These are phyloP conservation scores for Mythimna lalbum DNA, from an alignment of 2,888 invertebrate genomes.

Conservation along the genomic window DNA sequence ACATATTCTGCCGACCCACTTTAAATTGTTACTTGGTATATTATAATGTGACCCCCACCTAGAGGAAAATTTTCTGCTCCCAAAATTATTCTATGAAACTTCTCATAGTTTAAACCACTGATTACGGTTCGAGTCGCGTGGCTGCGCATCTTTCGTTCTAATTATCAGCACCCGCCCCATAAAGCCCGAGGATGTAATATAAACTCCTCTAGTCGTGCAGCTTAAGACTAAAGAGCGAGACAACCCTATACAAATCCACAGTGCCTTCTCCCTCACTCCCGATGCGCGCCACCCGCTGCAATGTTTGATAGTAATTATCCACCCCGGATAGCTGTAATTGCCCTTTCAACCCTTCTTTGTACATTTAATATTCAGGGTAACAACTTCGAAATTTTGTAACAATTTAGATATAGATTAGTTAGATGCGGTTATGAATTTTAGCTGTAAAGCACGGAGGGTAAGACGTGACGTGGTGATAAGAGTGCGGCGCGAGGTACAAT, in stretches of 20 bases:
- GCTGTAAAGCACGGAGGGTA: constrained; percentile 57
- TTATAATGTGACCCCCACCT: constrained; percentile 15
- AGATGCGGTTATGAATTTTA: constrained; percentile 60
- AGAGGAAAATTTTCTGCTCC: constrained; percentile 41
- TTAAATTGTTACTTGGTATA: not conserved
- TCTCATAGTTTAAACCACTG: constrained; percentile 72
- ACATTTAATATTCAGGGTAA: constrained; percentile 76
- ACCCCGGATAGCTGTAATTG: constrained; percentile 73
- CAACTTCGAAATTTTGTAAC: constrained; percentile 72
- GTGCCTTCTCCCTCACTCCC: constrained; percentile 59
- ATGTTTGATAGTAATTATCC: constrained; percentile 74
- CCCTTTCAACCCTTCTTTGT: constrained; percentile 77
- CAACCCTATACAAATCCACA: constrained; percentile 60
- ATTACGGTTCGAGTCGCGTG: constrained; percentile 83
- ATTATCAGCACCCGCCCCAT: constrained; percentile 84
- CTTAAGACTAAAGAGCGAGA: constrained; percentile 70
- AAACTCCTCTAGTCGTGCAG: constrained; percentile 76
- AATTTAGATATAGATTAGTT: constrained; percentile 66
- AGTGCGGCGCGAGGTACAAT: constrained; percentile 62
- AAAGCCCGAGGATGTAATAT: constrained; percentile 77
- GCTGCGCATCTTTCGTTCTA: constrained; percentile 87
- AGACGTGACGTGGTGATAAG: constrained; percentile 71
- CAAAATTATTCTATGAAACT: constrained; percentile 57
- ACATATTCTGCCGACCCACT: not conserved
- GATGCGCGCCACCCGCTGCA: constrained; percentile 64